Evolutionary conservation across 2,797 vertebrate species (phyloP).

Genomic region (Microtus agrestis): DNA sequence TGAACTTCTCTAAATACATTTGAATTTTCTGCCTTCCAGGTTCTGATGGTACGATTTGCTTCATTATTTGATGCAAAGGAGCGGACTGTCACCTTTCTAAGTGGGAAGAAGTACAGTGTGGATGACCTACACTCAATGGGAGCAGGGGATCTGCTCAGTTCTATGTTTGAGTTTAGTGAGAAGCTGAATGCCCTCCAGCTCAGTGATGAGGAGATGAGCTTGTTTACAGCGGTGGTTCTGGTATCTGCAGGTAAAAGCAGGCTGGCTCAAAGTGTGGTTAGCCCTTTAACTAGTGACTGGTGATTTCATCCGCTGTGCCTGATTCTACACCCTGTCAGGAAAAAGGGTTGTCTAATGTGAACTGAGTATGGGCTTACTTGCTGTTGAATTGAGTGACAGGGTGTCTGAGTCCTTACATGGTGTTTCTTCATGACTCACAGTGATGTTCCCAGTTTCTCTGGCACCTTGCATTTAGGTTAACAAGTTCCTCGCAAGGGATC

Average conservation of each 20-base stretch:
- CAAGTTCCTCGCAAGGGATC: neutral
- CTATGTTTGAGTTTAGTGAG: slow-evolving; percentile 99
- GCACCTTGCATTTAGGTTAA: neutral
- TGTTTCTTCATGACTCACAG: neutral
- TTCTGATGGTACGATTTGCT: slow-evolving; percentile 98
- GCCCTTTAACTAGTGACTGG: neutral
- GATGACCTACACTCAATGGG: slow-evolving; percentile 94
- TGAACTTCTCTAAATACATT: slow-evolving; percentile 53
- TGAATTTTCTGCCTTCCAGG: slow-evolving; percentile 88
- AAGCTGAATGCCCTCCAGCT: slow-evolving; percentile 95
- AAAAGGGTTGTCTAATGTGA: neutral
- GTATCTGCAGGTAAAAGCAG: slow-evolving; percentile 96
- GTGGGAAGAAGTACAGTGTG: slow-evolving; percentile 95
- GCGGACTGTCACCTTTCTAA: slow-evolving; percentile 96
- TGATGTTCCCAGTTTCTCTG: neutral
- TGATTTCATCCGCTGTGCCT: slow-evolving; percentile 8
- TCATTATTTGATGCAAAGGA: slow-evolving; percentile 96
- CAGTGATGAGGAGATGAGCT: slow-evolving; percentile 96
- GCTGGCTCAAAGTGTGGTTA: neutral
- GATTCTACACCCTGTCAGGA: neutral
- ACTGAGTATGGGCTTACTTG: neutral
- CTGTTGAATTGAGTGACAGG: neutral
- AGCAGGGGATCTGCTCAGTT: slow-evolving; percentile 96
- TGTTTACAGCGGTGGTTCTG: slow-evolving; percentile 98
- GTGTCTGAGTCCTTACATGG: neutral